These are phyloP conservation scores for Drosophila infuscata DNA, from an alignment of 2,888 invertebrate species.

Conservation along the genomic window DNA sequence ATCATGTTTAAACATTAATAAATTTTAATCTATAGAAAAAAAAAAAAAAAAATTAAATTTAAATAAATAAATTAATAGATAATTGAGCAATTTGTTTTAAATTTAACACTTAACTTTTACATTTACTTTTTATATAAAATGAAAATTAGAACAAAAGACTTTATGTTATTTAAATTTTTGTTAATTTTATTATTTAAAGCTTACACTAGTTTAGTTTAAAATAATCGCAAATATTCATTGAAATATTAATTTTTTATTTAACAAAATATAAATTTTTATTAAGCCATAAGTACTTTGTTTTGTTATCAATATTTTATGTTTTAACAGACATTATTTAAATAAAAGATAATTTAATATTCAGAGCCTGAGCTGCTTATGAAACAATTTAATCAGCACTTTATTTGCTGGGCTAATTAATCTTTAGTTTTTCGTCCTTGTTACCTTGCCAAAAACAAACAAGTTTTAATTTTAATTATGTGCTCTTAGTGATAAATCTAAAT, in stretches of 20 bases:
- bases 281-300: not conserved
- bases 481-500: constrained; percentile 64
- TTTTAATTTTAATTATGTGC: constrained; percentile 44
- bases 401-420: constrained; percentile 27
- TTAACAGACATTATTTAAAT: not conserved
- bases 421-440: constrained; percentile 12
- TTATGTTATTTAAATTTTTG: not conserved
- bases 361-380: not conserved
- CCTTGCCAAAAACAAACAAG: constrained; percentile 25
- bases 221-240: not conserved
- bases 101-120: not conserved
- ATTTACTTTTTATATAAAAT: not conserved
- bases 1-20: not conserved
- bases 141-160: not conserved
- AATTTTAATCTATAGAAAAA: not conserved
- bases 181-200: not conserved
- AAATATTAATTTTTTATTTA: no score
- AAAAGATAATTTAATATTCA: constrained; percentile 2
- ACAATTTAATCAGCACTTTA: constrained; percentile 24
- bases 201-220: not conserved
- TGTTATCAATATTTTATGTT: not conserved
- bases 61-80: rapidly evolving
- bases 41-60: not conserved
- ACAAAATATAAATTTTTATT: no score
- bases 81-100: not conserved